phyloP scores from a whole-genome alignment of 2,888 invertebrate genomes.

The Lissonota sp. region DNA sequence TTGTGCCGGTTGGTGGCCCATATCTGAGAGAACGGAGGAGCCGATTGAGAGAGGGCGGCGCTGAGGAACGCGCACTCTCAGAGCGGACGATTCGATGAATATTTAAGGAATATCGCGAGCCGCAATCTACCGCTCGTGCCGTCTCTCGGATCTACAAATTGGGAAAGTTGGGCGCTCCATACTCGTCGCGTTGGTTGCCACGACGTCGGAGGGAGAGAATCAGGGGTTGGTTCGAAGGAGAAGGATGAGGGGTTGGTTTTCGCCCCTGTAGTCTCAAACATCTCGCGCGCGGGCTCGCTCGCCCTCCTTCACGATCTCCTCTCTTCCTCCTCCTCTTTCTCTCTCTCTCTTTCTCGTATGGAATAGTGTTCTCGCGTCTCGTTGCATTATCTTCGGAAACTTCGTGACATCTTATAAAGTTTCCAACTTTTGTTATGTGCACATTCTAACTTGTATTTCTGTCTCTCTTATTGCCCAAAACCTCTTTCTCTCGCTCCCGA shows the following conservation, averaged over 20 bases:
- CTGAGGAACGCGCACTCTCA: constrained; percentile 20
- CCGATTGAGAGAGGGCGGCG: background rate
- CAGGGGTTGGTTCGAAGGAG: background rate
- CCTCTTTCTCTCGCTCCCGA: constrained; percentile 2
- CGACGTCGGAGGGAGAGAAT: background rate
- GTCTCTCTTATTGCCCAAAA: constrained; percentile 25
- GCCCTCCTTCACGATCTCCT: background rate
- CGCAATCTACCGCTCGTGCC: constrained; percentile 66
- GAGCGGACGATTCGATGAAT: constrained; percentile 72
- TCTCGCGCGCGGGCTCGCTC: constrained; percentile 12
- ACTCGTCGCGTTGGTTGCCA: constrained; percentile 29
- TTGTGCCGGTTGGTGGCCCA: constrained; percentile 7
- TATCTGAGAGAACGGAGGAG: background rate
- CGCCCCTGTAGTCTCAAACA: constrained; percentile 18
- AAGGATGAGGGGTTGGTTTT: constrained; percentile 11
- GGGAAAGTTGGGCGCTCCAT: constrained; percentile 73
- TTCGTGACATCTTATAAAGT: constrained; percentile 78
- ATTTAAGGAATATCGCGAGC: constrained; percentile 71
- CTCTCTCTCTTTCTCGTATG: background rate
- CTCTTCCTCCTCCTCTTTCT: constrained; percentile 7
- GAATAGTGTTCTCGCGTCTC: constrained; percentile 70
- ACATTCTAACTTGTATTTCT: constrained; percentile 62
- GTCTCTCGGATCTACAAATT: constrained; percentile 74
- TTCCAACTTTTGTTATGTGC: constrained; percentile 75
- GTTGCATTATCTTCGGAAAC: constrained; percentile 77